These are phyloP conservation scores for Galeopterus variegatus DNA, from an alignment of 2,113 vertebrate genomes.

Conservation along the genomic window DNA sequence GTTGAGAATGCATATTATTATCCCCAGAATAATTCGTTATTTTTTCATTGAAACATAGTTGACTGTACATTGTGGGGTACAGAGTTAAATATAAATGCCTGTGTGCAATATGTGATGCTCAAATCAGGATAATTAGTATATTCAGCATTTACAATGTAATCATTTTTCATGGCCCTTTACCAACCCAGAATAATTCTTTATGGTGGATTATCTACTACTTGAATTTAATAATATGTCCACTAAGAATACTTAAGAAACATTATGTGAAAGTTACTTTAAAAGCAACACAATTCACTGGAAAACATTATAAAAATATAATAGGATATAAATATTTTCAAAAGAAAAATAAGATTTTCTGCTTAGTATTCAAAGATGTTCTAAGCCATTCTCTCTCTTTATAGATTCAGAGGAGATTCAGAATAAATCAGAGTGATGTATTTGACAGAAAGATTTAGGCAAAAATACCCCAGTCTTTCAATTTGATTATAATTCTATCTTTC, in stretches of 20 bases:
- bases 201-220: neutral
- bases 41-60: too few relatives aligned
- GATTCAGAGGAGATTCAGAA: conserved; percentile 5
- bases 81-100: too few relatives aligned
- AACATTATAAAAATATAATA: conserved; percentile 23
- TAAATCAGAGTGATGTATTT: neutral
- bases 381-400: neutral
- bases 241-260: conserved; percentile 28
- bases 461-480: conserved; percentile 28
- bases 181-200: neutral
- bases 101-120: too few relatives aligned
- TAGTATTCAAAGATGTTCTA: conserved; percentile 6
- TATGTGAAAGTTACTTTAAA: neutral
- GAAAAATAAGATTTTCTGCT: neutral
- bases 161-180: neutral
- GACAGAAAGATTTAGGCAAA: neutral
- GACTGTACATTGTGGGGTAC: too few relatives aligned
- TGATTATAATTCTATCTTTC: neutral
- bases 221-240: conserved; percentile 21
- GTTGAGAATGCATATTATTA: neutral
- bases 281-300: neutral
- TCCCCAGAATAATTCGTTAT: neutral
- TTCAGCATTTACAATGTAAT: too few relatives aligned
- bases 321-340: neutral
- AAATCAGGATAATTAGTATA: too few relatives aligned